phyloP scores from a whole-genome alignment of 2,888 invertebrate genomes.

The Stenolophus ochropezus region DNA sequence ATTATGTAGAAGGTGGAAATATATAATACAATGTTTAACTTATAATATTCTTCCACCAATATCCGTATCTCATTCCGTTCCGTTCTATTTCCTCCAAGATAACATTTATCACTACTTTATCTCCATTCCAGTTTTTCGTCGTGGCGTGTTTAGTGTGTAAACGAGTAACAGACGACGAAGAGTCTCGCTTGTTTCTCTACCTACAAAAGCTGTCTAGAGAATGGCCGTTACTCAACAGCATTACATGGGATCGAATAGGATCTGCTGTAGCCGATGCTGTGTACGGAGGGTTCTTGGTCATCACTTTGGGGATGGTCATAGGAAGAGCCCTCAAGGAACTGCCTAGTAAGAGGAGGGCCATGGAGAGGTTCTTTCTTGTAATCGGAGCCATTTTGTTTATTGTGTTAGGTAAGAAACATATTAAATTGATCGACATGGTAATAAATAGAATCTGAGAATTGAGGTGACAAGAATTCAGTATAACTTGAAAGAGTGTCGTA shows the following conservation, averaged over 20 bases:
- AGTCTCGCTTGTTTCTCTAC: constrained; percentile 80
- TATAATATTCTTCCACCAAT: too few species aligned
- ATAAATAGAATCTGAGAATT: not conserved
- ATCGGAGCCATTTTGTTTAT: constrained; percentile 82
- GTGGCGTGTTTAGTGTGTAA: constrained; percentile 81
- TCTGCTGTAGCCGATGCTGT: constrained; percentile 80
- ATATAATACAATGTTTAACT: too few species aligned
- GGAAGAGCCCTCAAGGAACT: constrained; percentile 81
- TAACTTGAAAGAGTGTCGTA: too few species aligned
- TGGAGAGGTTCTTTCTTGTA: constrained; percentile 82
- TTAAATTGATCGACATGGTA: not conserved
- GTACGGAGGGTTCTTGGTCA: constrained; percentile 83
- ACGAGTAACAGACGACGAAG: constrained; percentile 84
- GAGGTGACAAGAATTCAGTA: too few species aligned
- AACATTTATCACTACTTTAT: not conserved
- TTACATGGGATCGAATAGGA: constrained; percentile 84
- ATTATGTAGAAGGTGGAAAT: too few species aligned
- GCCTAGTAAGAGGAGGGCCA: constrained; percentile 77
- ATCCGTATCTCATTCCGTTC: not conserved
- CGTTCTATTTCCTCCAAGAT: not conserved
- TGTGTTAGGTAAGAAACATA: constrained; percentile 76
- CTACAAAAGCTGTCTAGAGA: constrained; percentile 83
- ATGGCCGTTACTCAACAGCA: constrained; percentile 84
- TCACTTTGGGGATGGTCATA: constrained; percentile 80
- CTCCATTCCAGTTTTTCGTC: constrained; percentile 77